Conservation (phyloP, 2,888 invertebrate species). For the Dusona sp. region DNA sequence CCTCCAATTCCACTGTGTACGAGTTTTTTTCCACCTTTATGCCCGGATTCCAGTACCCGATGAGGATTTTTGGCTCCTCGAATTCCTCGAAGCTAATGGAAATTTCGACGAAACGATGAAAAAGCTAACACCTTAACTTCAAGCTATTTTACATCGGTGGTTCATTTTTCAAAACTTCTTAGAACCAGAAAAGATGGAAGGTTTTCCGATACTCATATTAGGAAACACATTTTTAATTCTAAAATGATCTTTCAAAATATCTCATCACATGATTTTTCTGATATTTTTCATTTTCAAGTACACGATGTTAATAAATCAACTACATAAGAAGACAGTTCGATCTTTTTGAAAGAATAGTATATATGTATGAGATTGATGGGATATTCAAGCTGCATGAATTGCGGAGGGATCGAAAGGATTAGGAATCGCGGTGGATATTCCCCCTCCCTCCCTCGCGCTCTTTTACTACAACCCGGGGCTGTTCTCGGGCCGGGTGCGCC, state of each 20-base stretch:
- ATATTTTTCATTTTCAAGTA: background rate
- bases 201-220: background rate
- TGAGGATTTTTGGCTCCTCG: conserved; percentile 18
- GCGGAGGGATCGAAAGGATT: conserved; percentile 79
- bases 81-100: conserved; percentile 11
- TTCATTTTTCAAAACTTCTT: background rate
- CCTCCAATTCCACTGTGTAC: background rate
- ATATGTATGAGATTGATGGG: conserved; percentile 43
- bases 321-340: background rate
- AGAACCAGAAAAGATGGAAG: background rate
- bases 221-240: background rate
- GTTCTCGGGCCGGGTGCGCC: conserved; percentile 78
- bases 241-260: background rate
- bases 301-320: background rate
- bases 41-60: background rate
- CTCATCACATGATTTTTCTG: background rate
- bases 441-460: conserved; percentile 37
- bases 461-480: conserved; percentile 77
- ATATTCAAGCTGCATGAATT: conserved; percentile 65
- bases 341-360: conserved; percentile 8
- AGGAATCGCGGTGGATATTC: conserved; percentile 71
- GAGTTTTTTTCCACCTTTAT: background rate
- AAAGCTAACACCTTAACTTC: background rate
- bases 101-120: conserved; percentile 17
- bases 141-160: background rate